Conservation (phyloP, 2,113 vertebrate genomes). For the Gymnobelideus leadbeateri region DNA sequence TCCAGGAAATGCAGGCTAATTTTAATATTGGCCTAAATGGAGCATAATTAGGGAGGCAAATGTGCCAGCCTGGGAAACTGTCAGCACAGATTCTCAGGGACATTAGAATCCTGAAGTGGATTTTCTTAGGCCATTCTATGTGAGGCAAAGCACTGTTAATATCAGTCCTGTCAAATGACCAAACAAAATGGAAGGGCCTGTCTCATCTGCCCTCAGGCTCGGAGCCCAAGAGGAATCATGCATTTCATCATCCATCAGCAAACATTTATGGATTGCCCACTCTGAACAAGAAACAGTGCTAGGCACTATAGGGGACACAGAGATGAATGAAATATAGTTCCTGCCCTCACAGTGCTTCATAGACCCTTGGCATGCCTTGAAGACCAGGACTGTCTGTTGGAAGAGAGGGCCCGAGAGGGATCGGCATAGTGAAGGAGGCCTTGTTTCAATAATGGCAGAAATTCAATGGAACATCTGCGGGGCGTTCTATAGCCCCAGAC, state of each 20-base stretch:
- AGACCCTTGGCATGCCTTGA: background rate
- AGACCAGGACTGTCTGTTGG: background rate
- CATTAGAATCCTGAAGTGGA: background rate
- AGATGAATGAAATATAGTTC: background rate
- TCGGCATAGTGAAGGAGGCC: background rate
- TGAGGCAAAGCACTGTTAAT: background rate
- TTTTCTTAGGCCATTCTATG: background rate
- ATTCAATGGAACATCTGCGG: background rate
- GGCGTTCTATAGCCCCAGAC: background rate
- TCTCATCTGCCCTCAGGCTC: background rate
- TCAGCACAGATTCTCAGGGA: background rate
- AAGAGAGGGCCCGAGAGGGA: background rate
- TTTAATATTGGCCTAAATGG: conserved; percentile 6
- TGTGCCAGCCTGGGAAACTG: background rate
- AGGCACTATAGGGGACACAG: background rate
- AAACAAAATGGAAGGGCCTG: background rate
- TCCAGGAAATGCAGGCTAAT: background rate
- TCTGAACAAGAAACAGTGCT: background rate
- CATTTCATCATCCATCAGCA: background rate
- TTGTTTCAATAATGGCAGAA: background rate
- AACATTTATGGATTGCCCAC: background rate
- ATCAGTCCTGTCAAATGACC: background rate
- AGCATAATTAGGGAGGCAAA: background rate
- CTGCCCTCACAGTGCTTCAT: background rate
- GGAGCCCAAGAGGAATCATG: background rate